These are phyloP conservation scores for Pantelozetes paolii DNA, from an alignment of 2,888 invertebrate genomes.

Conservation along the genomic window DNA sequence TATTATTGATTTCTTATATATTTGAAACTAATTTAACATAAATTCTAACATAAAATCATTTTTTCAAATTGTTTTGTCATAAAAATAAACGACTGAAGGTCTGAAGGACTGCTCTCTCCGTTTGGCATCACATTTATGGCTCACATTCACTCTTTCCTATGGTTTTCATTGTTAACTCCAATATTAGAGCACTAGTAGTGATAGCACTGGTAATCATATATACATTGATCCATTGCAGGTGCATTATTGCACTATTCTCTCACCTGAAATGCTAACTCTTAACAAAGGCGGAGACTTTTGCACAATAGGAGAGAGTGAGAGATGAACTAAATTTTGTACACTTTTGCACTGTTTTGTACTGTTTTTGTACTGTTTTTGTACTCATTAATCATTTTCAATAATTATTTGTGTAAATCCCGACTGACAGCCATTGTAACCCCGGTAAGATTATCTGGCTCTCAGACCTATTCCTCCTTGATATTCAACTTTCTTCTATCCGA, in stretches of 20 bases:
- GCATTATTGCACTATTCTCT: constrained; percentile 5
- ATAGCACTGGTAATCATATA: neutral
- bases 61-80: too few relatives aligned
- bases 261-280: constrained; percentile 19
- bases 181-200: neutral
- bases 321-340: neutral
- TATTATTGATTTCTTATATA: too few relatives aligned
- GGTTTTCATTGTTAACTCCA: too few relatives aligned
- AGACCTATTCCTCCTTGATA: neutral
- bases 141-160: too few relatives aligned
- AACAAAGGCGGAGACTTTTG: constrained; percentile 11
- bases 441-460: neutral
- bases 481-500: neutral
- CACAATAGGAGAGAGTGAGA: neutral
- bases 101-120: too few relatives aligned
- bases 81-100: too few relatives aligned
- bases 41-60: too few relatives aligned
- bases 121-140: too few relatives aligned
- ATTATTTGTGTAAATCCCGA: constrained; percentile 15
- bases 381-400: constrained; percentile 28
- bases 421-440: neutral
- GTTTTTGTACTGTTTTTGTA: neutral
- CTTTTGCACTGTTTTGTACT: too few relatives aligned
- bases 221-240: constrained; percentile 19
- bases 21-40: too few relatives aligned